Conservation (phyloP, 37 sponge, comb jelly and placozoan genomes). For the Haliclona indistincta region DNA sequence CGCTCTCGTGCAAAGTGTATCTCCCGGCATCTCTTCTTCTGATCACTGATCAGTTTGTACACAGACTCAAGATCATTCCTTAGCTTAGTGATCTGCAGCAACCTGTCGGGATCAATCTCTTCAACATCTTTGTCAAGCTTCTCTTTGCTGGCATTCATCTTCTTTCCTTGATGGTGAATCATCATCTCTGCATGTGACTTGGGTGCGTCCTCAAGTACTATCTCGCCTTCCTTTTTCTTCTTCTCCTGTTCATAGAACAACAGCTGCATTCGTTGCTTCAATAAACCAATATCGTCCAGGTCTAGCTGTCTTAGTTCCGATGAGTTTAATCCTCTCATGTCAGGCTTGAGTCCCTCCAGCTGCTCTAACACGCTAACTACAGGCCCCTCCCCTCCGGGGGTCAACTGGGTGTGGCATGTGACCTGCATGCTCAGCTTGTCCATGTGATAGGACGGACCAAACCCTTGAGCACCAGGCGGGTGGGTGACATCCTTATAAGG, state of each 20-base stretch:
- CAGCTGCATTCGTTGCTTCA: slow-evolving; percentile 29
- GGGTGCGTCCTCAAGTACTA: neutral
- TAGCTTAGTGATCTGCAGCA: neutral
- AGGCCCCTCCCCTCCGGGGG: slow-evolving; percentile 8
- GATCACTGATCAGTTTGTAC: slow-evolving; percentile 24
- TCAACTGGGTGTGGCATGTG: slow-evolving; percentile 32
- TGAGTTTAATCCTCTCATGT: neutral
- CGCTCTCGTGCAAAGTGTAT: slow-evolving; percentile 31
- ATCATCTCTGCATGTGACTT: neutral
- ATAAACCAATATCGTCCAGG: slow-evolving; percentile 30
- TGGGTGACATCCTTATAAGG: slow-evolving; percentile 12
- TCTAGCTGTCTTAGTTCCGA: slow-evolving; percentile 24
- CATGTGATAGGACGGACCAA: slow-evolving; percentile 1
- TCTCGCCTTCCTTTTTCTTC: neutral
- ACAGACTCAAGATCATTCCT: slow-evolving; percentile 26
- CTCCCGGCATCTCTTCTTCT: slow-evolving; percentile 34
- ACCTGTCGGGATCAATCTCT: neutral
- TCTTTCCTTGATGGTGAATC: neutral
- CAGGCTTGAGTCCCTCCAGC: slow-evolving; percentile 9
- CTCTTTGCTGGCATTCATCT: too few relatives aligned
- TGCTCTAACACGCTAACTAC: neutral
- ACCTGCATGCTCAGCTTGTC: slow-evolving; percentile 73
- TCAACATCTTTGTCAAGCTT: slow-evolving; percentile 2
- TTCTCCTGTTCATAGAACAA: slow-evolving; percentile 45
- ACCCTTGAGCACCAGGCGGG: slow-evolving; percentile 4